Percentiles rank a stretch among this genome's conserved stretches.
Conservation (phyloP, 2,888 invertebrate species). For the Magallana nippona region DNA sequence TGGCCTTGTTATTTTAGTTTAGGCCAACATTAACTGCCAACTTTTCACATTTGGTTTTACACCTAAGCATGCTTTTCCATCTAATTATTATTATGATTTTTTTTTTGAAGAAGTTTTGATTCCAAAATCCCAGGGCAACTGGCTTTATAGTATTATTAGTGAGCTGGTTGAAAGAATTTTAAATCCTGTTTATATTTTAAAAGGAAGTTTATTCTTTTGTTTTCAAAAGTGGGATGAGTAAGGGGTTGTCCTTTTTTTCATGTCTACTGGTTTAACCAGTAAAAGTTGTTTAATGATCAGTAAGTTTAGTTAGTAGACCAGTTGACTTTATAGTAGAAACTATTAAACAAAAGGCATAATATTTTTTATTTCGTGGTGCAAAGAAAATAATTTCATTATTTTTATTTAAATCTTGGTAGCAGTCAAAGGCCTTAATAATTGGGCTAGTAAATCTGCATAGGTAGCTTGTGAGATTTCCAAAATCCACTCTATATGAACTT, state of each 20-base stretch:
- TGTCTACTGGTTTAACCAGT: no score
- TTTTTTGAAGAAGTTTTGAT: background rate
- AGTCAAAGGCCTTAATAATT: no score
- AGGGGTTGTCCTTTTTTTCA: background rate
- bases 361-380: no score
- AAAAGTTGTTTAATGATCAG: no score
- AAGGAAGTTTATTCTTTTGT: slow-evolving; percentile 5
- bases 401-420: no score
- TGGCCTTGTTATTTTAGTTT: slow-evolving; percentile 36
- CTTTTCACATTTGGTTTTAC: slow-evolving; percentile 41
- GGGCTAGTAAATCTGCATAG: no score
- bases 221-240: background rate
- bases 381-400: no score
- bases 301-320: no score
- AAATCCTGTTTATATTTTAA: slow-evolving; percentile 27
- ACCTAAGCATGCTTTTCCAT: slow-evolving; percentile 40
- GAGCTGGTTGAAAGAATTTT: background rate
- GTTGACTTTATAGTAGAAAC: no score
- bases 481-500: no score
- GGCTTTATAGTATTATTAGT: slow-evolving; percentile 43
- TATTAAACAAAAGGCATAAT: no score
- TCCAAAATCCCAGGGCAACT: background rate
- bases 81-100: background rate
- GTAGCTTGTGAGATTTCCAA: no score
- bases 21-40: slow-evolving; percentile 38